These are phyloP conservation scores for Protodeltote pygarga DNA, from an alignment of 2,888 invertebrate genomes.

Conservation along the genomic window DNA sequence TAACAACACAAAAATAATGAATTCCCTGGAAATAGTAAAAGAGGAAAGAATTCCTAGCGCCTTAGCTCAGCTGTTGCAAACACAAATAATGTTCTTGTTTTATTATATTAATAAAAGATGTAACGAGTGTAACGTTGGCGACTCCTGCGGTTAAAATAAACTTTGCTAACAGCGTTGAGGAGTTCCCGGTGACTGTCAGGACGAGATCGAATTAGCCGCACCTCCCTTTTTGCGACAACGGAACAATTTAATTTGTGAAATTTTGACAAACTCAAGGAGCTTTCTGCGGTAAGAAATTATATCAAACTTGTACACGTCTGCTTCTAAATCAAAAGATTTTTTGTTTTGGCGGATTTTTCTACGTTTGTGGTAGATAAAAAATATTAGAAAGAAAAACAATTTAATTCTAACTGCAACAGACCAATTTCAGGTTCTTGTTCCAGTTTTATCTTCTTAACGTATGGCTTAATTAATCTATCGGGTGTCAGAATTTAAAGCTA, in stretches of 20 bases:
- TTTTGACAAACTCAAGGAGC: conserved; percentile 26
- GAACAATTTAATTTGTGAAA: conserved; percentile 46
- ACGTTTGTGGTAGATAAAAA: not conserved
- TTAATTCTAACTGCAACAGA: no score
- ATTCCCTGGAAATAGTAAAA: conserved; percentile 13
- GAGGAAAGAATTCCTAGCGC: conserved; percentile 14
- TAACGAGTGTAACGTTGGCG: conserved; percentile 28
- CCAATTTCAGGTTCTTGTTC: no score
- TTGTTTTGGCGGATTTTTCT: conserved; percentile 3
- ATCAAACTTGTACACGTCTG: conserved; percentile 11
- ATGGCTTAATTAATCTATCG: no score
- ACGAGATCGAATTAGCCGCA: conserved; percentile 49
- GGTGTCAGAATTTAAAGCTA: no score
- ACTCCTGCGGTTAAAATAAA: conserved; percentile 43
- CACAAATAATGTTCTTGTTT: conserved; percentile 31
- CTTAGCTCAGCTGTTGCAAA: conserved; percentile 25
- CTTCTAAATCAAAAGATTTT: conserved; percentile 28
- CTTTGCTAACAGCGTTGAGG: conserved; percentile 43
- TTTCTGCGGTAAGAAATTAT: conserved; percentile 22
- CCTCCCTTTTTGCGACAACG: conserved; percentile 22
- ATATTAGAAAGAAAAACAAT: no score
- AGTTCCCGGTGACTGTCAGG: conserved; percentile 47
- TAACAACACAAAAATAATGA: conserved; percentile 10
- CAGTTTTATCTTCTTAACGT: no score
- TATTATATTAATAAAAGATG: conserved; percentile 48